Base-by-base conservation (phyloP, 1,140 invertebrate species). In the Prorops nasuta region DNA sequence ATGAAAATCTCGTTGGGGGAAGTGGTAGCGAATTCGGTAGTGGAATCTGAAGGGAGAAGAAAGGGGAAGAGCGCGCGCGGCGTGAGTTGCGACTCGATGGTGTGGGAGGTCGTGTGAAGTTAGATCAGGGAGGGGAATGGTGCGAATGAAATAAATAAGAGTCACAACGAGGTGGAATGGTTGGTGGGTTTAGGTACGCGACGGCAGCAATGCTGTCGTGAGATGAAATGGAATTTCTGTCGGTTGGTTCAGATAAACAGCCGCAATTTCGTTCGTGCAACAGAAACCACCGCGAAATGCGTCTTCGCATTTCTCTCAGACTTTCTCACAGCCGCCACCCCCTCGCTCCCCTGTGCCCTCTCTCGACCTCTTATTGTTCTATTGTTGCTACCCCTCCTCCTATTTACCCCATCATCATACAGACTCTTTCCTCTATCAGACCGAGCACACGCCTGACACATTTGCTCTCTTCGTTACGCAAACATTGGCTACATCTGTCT, bases 191-290 rank as follows among this genome's bases (percentile, higher is more conserved):
- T 2, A 17, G 21, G 20, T 9, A n/a, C 3, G n/a, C 44, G 32
- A 19, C 34, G 36, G 19, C 34, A 14, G 44, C n/a, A n/a, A 17
- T 40, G 31, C 43, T 18, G 43, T 40, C 48, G 31, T 40, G 40
- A 54, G 51, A 64, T 56, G 56, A 54, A 60, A 66, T 64, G 60
- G 58, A 66, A 66, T 65, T 66, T 62, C 60, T 51, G 58, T 61
- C 53, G 53, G 60, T 63, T 56, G 51, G 50, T 44, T 55, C 45
- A 58, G 62, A 67, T 64, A 67, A 64, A 67, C 65, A 66, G 63
- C 48, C 51, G 52, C 61, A 66, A 69, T 69, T 69, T 63, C 47
- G 47, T 18, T 62, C 39, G 34, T 18, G 31, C 44, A 42, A 41
- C 35, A 45, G 22, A 36, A 53, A 51, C 49, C 49, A 53, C 49